A percentile compares a stretch with the other conserved stretches of the same genome.
These are phyloP conservation scores for Holothuria leucospilota DNA, from an alignment of 53 echinoderm and acorn worm genomes.

Conservation along the genomic window DNA sequence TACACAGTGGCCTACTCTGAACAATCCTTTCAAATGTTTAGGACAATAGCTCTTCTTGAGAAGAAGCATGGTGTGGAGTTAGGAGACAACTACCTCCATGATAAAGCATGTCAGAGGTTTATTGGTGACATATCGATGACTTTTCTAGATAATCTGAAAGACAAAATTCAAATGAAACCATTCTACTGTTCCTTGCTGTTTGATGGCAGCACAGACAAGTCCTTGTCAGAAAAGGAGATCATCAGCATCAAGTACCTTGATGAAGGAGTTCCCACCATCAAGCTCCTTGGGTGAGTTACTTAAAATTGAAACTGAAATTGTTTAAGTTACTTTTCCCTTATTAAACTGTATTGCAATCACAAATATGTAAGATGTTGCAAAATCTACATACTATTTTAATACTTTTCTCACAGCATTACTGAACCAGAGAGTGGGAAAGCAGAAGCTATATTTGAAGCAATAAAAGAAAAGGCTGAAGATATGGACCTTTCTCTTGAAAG, in stretches of 20 bases:
- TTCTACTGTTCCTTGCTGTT: constrained; percentile 39
- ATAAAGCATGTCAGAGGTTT: background rate
- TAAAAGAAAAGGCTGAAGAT: constrained; percentile 42
- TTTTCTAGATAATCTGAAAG: constrained; percentile 16
- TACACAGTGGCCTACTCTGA: constrained; percentile 34
- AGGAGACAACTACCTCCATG: constrained; percentile 6
- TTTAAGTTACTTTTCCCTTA: too few species aligned
- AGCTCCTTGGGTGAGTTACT: too few species aligned
- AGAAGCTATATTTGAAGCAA: constrained; percentile 47
- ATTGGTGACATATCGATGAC: constrained; percentile 5
- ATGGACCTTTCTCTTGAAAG: constrained; percentile 46
- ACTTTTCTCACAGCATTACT: constrained; percentile 51
- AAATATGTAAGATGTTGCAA: too few species aligned
- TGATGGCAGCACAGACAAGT: too few species aligned
- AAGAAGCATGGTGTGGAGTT: constrained; percentile 25
- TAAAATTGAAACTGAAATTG: background rate
- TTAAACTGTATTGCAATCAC: too few species aligned
- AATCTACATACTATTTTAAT: too few species aligned
- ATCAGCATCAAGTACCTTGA: too few species aligned
- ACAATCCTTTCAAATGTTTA: constrained; percentile 31
- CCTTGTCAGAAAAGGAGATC: too few species aligned
- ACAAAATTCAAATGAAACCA: constrained; percentile 14
- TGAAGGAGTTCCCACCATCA: too few species aligned
- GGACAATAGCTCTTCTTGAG: constrained; percentile 24
- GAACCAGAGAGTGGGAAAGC: constrained; percentile 51